Percentiles rank a stretch among this genome's conserved stretches.
phyloP scores from a whole-genome alignment of 1,140 invertebrate species.

The Heliconius eleuchia region DNA sequence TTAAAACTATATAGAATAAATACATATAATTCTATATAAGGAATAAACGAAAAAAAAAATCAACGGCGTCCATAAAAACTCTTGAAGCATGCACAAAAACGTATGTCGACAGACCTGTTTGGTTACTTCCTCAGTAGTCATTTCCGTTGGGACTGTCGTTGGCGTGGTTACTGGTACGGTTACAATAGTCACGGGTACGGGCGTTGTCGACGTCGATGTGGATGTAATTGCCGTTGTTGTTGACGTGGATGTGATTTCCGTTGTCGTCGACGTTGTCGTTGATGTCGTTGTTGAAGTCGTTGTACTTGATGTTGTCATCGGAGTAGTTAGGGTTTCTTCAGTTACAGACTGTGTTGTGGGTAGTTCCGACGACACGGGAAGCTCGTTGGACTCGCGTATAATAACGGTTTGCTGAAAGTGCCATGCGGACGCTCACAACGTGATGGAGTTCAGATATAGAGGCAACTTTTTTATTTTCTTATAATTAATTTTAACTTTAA shows the following conservation, averaged over 20 bases:
- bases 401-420: conserved; percentile 79
- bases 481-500: neutral
- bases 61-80: conserved; percentile 7
- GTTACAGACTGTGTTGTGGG: conserved; percentile 46
- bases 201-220: conserved; percentile 39
- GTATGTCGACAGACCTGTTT: conserved; percentile 60
- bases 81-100: conserved; percentile 36
- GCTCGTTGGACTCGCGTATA: conserved; percentile 71
- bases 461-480: conserved; percentile 48
- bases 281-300: conserved; percentile 31
- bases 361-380: conserved; percentile 57
- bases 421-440: conserved; percentile 77
- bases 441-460: conserved; percentile 57
- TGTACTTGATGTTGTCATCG: conserved; percentile 52
- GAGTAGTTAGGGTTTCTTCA: conserved; percentile 45
- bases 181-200: conserved; percentile 42
- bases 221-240: conserved; percentile 38
- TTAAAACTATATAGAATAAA: neutral
- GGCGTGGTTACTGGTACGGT: conserved; percentile 41
- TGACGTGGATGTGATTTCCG: conserved; percentile 39
- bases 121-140: conserved; percentile 61
- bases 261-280: conserved; percentile 46
- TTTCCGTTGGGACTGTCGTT: conserved; percentile 52
- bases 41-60: neutral
- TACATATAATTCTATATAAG: neutral